Base-by-base conservation (phyloP, 2,888 invertebrate genomes). In the Lamellibrachia satsuma region DNA sequence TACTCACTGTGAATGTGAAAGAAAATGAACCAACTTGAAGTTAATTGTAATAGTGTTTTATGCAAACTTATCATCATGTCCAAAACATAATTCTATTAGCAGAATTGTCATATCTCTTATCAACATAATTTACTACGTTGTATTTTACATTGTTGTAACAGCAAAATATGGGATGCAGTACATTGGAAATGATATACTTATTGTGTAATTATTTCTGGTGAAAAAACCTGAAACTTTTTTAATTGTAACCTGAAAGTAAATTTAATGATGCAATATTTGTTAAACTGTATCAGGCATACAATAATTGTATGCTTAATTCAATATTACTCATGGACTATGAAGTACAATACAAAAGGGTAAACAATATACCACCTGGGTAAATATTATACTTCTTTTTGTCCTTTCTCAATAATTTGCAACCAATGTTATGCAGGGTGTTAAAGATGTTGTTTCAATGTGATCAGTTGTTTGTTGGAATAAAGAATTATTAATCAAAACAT, bases 1-100 rank as follows among this genome's bases (percentile, higher is more conserved):
- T 94, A 93, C 91, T 94, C 94, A 94, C 95, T 95, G 94, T 11
- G 92, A 52, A 92, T 92, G 51, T 55, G 52, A n/a, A 6, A 39
- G 6, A 90, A 60, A 52, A 39, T 57, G 39, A 52, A 11, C 27
- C 8, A 51, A 27, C 39, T 22, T 51, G n/a, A 52, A 52, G 11
- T 9, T 90, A 1, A 90, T 1, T 90, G 11, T 60, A 15, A 55
- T 55, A 55, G 9, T 55, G 9, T 3, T 55, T 15, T 60, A 15
- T 60, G 9, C 22, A 75, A 22, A 75, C 75, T 75, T 75, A 75
- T n/a, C 22, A 0, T 22, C 75, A 75, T 22, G 22, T 75, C 75
- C 22, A 75, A 39, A 39, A 39, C 39, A 39, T 39, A 39, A 39
- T 39, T 39, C 39, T 39, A 39, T 39, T 39, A 39, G 39, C 39